Conservation (phyloP, 1,140 invertebrate genomes). For the Ceratitis capitata region DNA sequence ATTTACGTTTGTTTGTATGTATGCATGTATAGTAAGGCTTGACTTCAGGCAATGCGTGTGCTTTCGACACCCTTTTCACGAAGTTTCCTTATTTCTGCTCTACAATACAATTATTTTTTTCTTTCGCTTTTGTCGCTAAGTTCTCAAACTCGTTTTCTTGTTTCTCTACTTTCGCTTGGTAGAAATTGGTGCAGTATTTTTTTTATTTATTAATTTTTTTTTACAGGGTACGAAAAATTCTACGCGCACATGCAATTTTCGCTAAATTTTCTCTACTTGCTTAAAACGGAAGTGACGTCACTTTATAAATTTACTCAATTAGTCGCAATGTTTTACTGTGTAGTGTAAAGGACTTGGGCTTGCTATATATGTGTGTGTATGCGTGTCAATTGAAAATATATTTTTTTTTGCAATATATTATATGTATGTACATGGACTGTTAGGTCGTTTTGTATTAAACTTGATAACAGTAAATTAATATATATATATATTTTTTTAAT, state of each 20-base stretch:
- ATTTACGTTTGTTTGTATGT: background rate
- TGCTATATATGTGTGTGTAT: background rate
- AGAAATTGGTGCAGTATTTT: background rate
- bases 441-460: background rate
- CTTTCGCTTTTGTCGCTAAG: background rate
- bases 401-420: no score
- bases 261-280: background rate
- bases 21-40: background rate
- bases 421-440: background rate
- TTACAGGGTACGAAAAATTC: constrained; percentile 25
- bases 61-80: background rate
- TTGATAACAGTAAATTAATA: background rate
- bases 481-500: background rate
- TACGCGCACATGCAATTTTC: background rate
- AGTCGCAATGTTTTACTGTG: constrained; percentile 5
- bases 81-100: background rate
- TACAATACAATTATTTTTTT: background rate
- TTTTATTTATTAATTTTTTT: no score
- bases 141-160: no score
- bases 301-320: background rate
- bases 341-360: no score
- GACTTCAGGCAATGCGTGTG: background rate
- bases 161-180: background rate
- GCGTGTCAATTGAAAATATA: no score
- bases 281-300: constrained; percentile 39